Evolutionary conservation across 2,113 vertebrate species (phyloP), one percentile per base, ranked within the genome.

Genomic region (Heteronetta atricapilla): DNA sequence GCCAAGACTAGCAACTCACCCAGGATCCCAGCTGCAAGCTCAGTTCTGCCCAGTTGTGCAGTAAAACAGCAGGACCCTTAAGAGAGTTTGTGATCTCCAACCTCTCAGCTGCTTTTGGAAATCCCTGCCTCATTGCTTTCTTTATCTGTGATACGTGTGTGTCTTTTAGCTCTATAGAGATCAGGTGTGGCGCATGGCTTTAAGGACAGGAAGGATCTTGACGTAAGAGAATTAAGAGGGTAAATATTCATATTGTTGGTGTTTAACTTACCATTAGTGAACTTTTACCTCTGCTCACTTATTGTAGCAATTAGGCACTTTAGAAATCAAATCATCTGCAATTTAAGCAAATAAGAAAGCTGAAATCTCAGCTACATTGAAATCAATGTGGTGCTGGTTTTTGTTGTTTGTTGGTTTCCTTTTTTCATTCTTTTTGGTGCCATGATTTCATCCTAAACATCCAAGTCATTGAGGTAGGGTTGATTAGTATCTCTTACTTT

Each of bases 21-120:
- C 84, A 18, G 42, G 40, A 26, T 77, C 69, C 60, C 89, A 94
- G 90, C 92, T 94, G 92, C 82, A 48, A 59, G 73, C 73, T 56
- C 38, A 7, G 77, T 74, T 64, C 88, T 36, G 85, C 90, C 55
- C 70, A 69, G 62, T 82, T 52, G 62, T 63, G 62, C 88, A 44
- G 59, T 89, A 73, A 80, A 93, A 73, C 82, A 82, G 82, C 82
- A 64, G 76, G 69, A 14, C 52, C 50, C 83, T 52, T 81, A 52
- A 12, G 52, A 87, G 52, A 59, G 56, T 60, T 88, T 46, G 69
- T 34, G 48, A 34, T 86, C 69, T 88, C 60, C 68, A 46, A 4
- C 31, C 68, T 67, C 59, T 11, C 17, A 86, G 52, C 40, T 60
- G 78, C 82, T 88, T 34, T 66, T 31, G 67, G 70, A 82, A 52